Percentiles rank a stretch among this genome's conserved stretches.
Conservation (phyloP, 2,113 vertebrate genomes). For the Mesembrinibis cayennensis region DNA sequence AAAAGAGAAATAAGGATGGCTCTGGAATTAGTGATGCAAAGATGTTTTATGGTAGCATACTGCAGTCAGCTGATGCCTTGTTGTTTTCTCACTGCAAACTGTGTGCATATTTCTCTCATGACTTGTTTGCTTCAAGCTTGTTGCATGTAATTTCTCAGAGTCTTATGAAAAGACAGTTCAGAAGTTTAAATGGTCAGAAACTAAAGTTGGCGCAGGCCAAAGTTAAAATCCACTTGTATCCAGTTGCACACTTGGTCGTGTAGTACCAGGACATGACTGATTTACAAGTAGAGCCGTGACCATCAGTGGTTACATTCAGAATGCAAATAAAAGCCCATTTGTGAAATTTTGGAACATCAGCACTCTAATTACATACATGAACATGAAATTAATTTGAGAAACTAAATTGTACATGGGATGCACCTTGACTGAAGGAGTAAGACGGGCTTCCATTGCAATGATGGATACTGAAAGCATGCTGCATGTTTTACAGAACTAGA, state of each 20-base stretch:
- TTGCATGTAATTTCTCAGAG: neutral
- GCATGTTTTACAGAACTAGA: neutral
- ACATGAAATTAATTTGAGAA: neutral
- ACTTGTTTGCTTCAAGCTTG: neutral
- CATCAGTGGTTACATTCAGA: neutral
- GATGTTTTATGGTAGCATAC: neutral
- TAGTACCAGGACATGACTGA: accelerated
- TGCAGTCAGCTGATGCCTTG: neutral
- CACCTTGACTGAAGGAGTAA: neutral
- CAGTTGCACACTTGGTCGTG: accelerated
- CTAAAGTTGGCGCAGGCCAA: neutral
- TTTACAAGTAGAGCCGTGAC: neutral
- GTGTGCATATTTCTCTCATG: neutral
- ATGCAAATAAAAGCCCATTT: neutral
- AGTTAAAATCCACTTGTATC: accelerated
- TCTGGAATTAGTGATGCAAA: neutral
- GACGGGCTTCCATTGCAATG: neutral
- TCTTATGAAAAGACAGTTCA: neutral
- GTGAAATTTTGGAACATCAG: neutral
- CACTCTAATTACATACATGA: neutral
- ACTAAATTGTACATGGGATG: no score
- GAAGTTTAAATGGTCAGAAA: neutral
- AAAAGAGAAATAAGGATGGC: neutral
- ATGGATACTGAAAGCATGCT: neutral
- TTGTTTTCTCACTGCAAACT: neutral